Base-by-base conservation (phyloP, 1,140 invertebrate genomes). In the Macrobrachium rosenbergii region DNA sequence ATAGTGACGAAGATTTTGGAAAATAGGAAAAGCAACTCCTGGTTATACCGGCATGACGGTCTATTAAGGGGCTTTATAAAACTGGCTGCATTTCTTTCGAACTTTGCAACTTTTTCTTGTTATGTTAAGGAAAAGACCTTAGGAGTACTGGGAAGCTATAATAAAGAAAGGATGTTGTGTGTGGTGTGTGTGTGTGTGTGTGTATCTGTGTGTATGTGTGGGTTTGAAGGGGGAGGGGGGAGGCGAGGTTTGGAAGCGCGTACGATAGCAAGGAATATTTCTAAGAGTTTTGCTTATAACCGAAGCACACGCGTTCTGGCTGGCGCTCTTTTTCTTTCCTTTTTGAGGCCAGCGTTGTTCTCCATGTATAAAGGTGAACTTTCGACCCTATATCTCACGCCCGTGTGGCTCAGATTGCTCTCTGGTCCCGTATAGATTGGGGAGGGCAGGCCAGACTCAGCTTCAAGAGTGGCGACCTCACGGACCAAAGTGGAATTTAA, bases 401-500 rank as follows among this genome's bases (percentile, higher is more conserved):
- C 23, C 69, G 69, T 72, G 83, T 67, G 83, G 76, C 45, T 82
- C 23, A 81, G 79, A 82, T 82, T 82, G 81, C 81, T 60, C 23
- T 72, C 37, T 59, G 59, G 72, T 82, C 72, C 64, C 64, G 14
- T 52, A 72, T 73, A 60, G 81, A 64, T 80, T 64, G 64, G 45
- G 62, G 83, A 28, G 37, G 52, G 62, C 83, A 86, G 62, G 77
- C 77, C 76, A 86, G 58, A 79, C 64, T 86, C 58, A 64, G 23
- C 83, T 64, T 52, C 72, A 69, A 45, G 59, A 45, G 63, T n/a
- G 76, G 45, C 60, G 67, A 19, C 58, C 67, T 63, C 17, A 73
- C 63, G 58, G 83, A 37, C 76, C 67, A 86, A 59, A 86, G 83
- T 86, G 64, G 76, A 80, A 62, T 86, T 86, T 86, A 86, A 86